Evolutionary conservation across 2,797 vertebrate genomes (phyloP), one percentile per base, ranked within the genome.

Genomic region (Atherinosoma microstoma): DNA sequence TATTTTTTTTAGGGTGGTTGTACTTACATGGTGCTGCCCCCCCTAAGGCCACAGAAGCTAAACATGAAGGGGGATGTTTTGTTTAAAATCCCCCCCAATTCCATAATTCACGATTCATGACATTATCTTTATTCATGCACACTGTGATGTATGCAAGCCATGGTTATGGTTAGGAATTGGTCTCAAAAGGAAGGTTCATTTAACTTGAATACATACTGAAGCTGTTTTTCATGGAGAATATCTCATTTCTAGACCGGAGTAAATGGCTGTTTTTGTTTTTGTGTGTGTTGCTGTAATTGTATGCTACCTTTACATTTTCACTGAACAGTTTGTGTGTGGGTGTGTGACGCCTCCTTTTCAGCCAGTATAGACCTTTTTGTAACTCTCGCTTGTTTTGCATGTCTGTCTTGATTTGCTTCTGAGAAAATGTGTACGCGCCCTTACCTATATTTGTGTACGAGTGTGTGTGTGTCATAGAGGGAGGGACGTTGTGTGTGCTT

Each of bases 1-100:
- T 84, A 75, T 86, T 86, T 87, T 87, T 81, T 88, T 85, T 83
- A 70, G 65, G 57, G 76, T 75, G 83, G 40, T 58, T 84, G 75
- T 73, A 79, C 89, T 90, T 80, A 73, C 75, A 85, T 72, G 68
- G 15, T 20, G 59, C 58, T 35, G 68, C 0, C 40, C 64, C 70
- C 83, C 62, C 9, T 10, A 34, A 76, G 85, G 90, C 82, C 67
- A 69, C 73, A 0, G 32, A 64, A 72, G 73, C 78, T 75, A 6
- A 82, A 86, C 82, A 79, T 66, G 20, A 78, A 84, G 62, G 69
- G 72, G 71, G 71, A 80, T 70, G 72, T 80, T 67, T 67, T 29
- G 59, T 84, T 81, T 22, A 36, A 78, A 87, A 83, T 64, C 29
- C 15, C 58, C 35, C 6, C 54, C 34, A 53, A 1, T 40, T 89